Percentiles rank a stretch among this genome's conserved stretches.
These are phyloP conservation scores for Salpingus planirostris DNA, from an alignment of 2,888 invertebrate genomes.

Conservation along the genomic window DNA sequence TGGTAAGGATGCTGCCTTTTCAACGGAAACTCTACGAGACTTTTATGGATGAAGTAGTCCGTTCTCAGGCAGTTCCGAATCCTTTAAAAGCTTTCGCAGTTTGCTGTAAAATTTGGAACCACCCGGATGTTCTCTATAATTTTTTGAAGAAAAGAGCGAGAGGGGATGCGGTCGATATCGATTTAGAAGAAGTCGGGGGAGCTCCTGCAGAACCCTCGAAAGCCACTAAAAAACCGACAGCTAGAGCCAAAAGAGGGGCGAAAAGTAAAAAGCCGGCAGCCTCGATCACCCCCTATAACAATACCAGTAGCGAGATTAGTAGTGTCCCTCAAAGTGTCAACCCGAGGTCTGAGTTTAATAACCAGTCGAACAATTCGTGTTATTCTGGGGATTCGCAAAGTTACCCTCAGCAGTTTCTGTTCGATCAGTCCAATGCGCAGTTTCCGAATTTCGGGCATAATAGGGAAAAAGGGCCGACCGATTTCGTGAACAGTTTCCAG, in stretches of 20 bases:
- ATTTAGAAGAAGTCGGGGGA: slow-evolving; percentile 60
- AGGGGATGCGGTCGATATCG: slow-evolving; percentile 69
- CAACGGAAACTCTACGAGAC: slow-evolving; percentile 86
- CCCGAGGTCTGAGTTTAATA: no score
- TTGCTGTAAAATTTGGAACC: slow-evolving; percentile 97
- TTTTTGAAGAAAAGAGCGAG: slow-evolving; percentile 75
- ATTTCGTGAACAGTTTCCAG: slow-evolving; percentile 6
- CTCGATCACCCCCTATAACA: slow-evolving; percentile 44
- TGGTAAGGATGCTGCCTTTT: slow-evolving; percentile 78
- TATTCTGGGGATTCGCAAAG: slow-evolving; percentile 5
- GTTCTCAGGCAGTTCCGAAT: slow-evolving; percentile 81
- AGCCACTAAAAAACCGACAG: not conserved
- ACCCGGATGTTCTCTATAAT: slow-evolving; percentile 85
- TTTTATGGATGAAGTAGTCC: slow-evolving; percentile 88
- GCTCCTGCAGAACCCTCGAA: slow-evolving; percentile 35
- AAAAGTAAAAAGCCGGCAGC: slow-evolving; percentile 45
- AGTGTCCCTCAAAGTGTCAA: not conserved
- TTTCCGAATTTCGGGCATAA: no score
- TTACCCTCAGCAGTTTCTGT: slow-evolving; percentile 1
- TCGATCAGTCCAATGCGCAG: slow-evolving; percentile 2
- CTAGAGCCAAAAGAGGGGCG: slow-evolving; percentile 28
- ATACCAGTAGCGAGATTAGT: slow-evolving; percentile 3
- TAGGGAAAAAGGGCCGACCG: slow-evolving; percentile 6
- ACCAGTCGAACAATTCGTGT: slow-evolving; percentile 5
- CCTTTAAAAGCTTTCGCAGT: slow-evolving; percentile 97